phyloP scores from a whole-genome alignment of 1,140 invertebrate species.

The Euborellia annulipes region DNA sequence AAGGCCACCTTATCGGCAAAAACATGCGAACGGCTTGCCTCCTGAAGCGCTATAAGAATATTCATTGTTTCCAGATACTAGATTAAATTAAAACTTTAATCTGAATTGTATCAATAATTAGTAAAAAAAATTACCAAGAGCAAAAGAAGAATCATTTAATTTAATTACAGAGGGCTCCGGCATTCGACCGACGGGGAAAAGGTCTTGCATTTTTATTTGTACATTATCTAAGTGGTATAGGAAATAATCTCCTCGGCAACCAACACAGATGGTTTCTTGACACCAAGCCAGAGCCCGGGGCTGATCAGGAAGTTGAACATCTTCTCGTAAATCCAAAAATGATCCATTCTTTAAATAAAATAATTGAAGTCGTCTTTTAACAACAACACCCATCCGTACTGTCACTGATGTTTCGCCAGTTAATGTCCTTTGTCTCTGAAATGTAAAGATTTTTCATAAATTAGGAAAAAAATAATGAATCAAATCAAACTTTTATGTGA shows the following conservation, averaged over 20 bases:
- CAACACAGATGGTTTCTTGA: constrained; percentile 62
- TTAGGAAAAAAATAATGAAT: too few species aligned
- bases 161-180: constrained; percentile 68
- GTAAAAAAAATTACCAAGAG: constrained; percentile 49
- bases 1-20: too few species aligned
- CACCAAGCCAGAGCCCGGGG: constrained; percentile 78
- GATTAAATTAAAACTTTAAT: too few species aligned
- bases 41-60: too few species aligned
- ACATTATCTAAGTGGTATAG: constrained; percentile 20
- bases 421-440: constrained; percentile 36
- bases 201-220: constrained; percentile 34
- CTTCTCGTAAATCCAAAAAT: constrained; percentile 57
- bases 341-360: constrained; percentile 79
- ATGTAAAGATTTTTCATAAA: too few species aligned
- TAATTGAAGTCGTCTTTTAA: constrained; percentile 71
- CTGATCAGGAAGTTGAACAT: constrained; percentile 65
- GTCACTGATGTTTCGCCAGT: constrained; percentile 56
- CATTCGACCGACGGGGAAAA: constrained; percentile 72
- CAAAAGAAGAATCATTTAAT: constrained; percentile 54
- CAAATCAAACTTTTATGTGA: too few species aligned
- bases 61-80: too few species aligned
- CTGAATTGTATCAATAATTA: too few species aligned
- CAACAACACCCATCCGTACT: constrained; percentile 73
- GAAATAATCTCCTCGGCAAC: constrained; percentile 69
- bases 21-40: too few species aligned